Conservation (phyloP, 2,113 vertebrate species). For the Chloropsis hardwickii region DNA sequence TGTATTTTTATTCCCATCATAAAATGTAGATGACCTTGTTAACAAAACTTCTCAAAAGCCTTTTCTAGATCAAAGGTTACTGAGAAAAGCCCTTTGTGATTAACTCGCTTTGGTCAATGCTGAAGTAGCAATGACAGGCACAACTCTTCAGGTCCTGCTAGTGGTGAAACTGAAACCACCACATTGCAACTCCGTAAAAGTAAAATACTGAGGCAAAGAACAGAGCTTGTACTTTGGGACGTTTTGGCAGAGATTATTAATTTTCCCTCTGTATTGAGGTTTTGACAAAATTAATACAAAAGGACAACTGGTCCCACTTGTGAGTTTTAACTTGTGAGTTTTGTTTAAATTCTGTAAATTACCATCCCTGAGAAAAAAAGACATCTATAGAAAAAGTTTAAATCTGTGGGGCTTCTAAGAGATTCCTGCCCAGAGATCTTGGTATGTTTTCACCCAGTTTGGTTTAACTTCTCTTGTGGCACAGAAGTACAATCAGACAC, state of each 20-base stretch:
- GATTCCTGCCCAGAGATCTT: background rate
- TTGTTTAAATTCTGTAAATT: background rate
- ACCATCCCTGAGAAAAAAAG: background rate
- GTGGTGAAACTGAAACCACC: background rate
- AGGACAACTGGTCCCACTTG: background rate
- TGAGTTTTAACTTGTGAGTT: background rate
- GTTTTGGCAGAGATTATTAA: background rate
- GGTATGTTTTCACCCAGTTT: background rate
- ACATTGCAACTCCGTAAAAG: background rate
- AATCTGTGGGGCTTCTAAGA: background rate
- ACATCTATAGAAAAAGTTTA: background rate
- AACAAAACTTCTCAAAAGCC: background rate
- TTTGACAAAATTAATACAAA: background rate
- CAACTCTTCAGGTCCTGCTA: background rate
- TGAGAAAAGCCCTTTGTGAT: background rate
- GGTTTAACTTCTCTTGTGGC: background rate
- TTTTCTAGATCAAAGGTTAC: background rate
- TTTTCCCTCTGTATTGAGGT: background rate
- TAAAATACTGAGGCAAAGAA: background rate
- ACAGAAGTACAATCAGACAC: background rate
- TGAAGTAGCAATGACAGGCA: background rate
- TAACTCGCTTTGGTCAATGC: background rate
- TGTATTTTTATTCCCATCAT: background rate
- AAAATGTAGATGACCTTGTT: background rate
- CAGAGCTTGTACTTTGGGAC: background rate